Evolutionary conservation across 2,888 invertebrate genomes (phyloP).

Genomic region (Apamea monoglypha): DNA sequence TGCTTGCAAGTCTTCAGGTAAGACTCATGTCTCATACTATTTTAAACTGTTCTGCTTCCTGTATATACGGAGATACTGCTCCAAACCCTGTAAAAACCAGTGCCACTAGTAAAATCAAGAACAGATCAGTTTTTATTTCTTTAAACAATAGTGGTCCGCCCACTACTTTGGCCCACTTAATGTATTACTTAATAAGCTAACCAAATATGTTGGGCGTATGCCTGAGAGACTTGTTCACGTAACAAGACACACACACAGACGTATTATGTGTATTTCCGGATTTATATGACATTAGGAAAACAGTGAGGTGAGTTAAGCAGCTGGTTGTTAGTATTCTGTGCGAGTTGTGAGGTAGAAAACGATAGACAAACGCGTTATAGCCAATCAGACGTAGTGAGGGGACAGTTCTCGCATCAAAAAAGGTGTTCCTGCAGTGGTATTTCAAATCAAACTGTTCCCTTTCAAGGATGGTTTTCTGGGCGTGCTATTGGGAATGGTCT

Average conservation of each 20-base stretch:
- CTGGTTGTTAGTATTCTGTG: constrained; percentile 25
- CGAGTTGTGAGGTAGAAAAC: constrained; percentile 29
- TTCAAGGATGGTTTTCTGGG: neutral
- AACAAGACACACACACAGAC: constrained; percentile 27
- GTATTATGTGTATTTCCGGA: constrained; percentile 47
- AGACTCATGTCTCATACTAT: neutral
- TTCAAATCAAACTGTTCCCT: neutral
- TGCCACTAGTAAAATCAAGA: constrained; percentile 13
- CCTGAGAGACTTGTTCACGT: constrained; percentile 31
- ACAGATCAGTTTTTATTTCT: constrained; percentile 19
- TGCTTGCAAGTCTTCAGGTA: neutral
- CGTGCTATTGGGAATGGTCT: neutral
- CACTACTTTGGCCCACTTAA: constrained; percentile 52
- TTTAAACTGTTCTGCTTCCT: neutral
- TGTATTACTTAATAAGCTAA: constrained; percentile 55
- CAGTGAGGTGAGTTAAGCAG: neutral
- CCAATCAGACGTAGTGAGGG: constrained; percentile 6
- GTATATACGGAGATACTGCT: neutral
- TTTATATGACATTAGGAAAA: constrained; percentile 35
- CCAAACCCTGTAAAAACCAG: neutral
- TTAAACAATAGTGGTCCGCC: constrained; percentile 51
- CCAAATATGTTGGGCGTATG: constrained; percentile 42
- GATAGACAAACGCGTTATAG: neutral
- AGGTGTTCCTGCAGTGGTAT: neutral
- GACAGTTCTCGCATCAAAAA: neutral